Conservation (phyloP, 2,113 vertebrate species). For the Ariopsis seemanni region DNA sequence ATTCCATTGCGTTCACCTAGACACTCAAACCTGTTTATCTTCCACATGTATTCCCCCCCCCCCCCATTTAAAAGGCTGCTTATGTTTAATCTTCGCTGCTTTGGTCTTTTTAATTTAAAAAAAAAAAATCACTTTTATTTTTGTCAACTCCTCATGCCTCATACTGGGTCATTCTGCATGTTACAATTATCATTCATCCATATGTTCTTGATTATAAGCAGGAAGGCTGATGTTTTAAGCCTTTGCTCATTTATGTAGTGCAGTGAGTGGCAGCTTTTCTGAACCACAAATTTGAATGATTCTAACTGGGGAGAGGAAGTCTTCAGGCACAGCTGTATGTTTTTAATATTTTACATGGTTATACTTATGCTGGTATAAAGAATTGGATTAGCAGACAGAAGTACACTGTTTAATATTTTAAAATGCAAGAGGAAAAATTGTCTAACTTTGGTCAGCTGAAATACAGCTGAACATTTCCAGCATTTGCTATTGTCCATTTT, state of each 20-base stretch:
- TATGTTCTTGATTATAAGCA: neutral
- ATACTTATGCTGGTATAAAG: neutral
- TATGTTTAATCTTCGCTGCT: no score
- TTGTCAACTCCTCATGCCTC: neutral
- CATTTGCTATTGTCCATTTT: neutral
- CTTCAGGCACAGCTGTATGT: neutral
- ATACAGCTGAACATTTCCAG: neutral
- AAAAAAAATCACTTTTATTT: no score
- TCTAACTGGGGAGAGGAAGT: neutral
- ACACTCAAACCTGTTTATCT: no score
- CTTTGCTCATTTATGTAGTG: neutral
- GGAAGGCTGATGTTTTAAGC: neutral
- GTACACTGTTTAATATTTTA: neutral
- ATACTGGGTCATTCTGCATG: neutral
- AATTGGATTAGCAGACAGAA: neutral
- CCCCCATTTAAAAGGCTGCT: no score
- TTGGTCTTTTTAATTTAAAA: no score
- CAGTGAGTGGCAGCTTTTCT: neutral
- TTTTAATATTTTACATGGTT: neutral
- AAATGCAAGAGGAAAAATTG: neutral
- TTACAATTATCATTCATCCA: neutral
- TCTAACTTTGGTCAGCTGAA: neutral
- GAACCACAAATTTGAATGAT: slow-evolving; percentile 1
- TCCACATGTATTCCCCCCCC: no score
- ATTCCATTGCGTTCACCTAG: no score